These are phyloP conservation scores for Drosophila prostipennis DNA, from an alignment of 2,888 invertebrate species.

Conservation along the genomic window DNA sequence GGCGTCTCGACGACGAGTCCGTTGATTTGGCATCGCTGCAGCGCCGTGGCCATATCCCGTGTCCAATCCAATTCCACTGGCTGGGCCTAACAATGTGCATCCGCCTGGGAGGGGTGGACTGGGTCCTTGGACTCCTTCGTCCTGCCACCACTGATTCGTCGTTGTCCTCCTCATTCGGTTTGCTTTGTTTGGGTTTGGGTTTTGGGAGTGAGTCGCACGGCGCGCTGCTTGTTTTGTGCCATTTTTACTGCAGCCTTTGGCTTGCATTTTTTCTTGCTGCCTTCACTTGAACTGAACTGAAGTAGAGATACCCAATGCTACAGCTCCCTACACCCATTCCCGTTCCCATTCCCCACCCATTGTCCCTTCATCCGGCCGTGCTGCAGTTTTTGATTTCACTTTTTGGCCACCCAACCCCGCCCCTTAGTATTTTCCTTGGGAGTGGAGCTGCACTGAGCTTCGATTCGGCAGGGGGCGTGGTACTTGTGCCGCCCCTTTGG, in stretches of 20 bases:
- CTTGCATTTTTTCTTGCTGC: conserved; percentile 79
- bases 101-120: conserved; percentile 53
- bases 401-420: conserved; percentile 58
- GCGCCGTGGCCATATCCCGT: conserved; percentile 42
- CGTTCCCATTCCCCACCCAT: background rate
- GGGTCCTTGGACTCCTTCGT: conserved; percentile 51
- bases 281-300: conserved; percentile 73
- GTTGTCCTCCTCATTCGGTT: conserved; percentile 35
- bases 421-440: conserved; percentile 24
- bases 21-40: conserved; percentile 70
- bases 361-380: conserved; percentile 35
- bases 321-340: background rate
- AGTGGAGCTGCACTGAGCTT: conserved; percentile 56
- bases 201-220: conserved; percentile 13
- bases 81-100: conserved; percentile 75
- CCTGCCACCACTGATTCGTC: conserved; percentile 70
- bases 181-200: conserved; percentile 36
- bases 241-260: conserved; percentile 79
- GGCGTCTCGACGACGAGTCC: conserved; percentile 71
- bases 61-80: conserved; percentile 75
- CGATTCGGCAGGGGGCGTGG: conserved; percentile 50
- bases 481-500: conserved; percentile 46
- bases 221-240: conserved; percentile 58
- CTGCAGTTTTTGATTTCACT: conserved; percentile 79
- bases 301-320: conserved; percentile 55